phyloP scores from a whole-genome alignment of 92 coral and sea anemone genomes.

The Bergia puertoricense region DNA sequence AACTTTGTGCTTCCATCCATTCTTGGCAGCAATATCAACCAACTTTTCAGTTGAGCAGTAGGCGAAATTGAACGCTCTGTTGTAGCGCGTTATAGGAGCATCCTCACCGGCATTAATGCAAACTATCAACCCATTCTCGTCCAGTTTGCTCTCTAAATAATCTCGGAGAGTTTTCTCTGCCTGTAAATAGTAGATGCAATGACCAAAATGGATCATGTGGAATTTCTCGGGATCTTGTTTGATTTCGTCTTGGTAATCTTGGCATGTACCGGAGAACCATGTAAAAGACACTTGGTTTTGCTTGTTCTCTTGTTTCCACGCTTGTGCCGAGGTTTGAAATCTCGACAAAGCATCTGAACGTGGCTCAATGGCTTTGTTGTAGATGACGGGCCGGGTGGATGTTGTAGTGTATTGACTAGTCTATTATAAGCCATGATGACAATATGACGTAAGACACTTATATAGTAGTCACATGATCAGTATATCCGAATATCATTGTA shows the following conservation, averaged over 20 bases:
- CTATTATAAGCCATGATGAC: too few relatives aligned
- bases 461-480: too few relatives aligned
- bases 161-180: neutral
- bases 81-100: neutral
- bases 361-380: too few relatives aligned
- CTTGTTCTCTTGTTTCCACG: neutral
- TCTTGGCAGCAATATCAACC: neutral
- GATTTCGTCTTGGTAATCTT: neutral
- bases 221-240: neutral
- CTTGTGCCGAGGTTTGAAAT: neutral
- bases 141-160: too few relatives aligned
- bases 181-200: neutral
- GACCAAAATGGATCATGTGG: constrained; percentile 13
- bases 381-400: too few relatives aligned
- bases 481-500: too few relatives aligned
- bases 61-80: neutral
- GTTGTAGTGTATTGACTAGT: too few relatives aligned
- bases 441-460: too few relatives aligned
- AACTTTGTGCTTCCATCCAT: too few relatives aligned
- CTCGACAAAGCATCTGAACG: too few relatives aligned
- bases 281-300: neutral
- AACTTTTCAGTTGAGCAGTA: neutral
- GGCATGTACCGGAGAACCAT: too few relatives aligned
- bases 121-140: neutral
- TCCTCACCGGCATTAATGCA: neutral